Evolutionary conservation across 2,888 invertebrate genomes (phyloP), one percentile per base, ranked within the genome.

Genomic region (Leptinotarsa haldemani): DNA sequence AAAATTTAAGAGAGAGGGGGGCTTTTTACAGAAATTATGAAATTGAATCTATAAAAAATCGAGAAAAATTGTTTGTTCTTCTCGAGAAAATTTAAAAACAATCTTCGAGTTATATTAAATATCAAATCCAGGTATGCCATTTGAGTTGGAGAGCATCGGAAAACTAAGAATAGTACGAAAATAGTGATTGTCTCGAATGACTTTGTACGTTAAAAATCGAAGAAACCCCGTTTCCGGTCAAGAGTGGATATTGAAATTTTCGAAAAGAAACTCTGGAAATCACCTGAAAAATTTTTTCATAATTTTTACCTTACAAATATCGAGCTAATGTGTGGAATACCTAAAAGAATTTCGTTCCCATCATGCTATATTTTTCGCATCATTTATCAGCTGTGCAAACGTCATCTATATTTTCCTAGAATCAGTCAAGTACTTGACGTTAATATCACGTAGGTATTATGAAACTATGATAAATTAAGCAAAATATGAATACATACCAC

Each of bases 401-500:
- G 83, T 84, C 81, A 82, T 84, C 83, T 80, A 80, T 77, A 79
- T 78, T 77, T 78, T 78, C 79, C 83, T 84, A 85, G 81, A 79
- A 82, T 85, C 86, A 86, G 85, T 85, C 86, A 85, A 82, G 81
- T 83, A 83, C 80, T 84, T 85, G 84, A 85, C 84, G 79, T 83
- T 83, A 85, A 85, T 86, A 86, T 86, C 86, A 85, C 85, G 84
- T 84, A 85, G 83, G 83, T 80, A 77, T 67, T 69, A 69, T 65
- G 68, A 69, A 77, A 79, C 78, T 78, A 75, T 77, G 71, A 76
- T 73, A 77, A 81, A 79, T 77, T 76, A 80, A 80, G 78, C 78
- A 79, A 81, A 80, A 76, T 79, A 80, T 74, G 72, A 77, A 75
- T 71, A 79, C 79, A 81, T 80, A 80, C 79, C 79, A 79, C 82